These are phyloP conservation scores for Phaedon cochleariae DNA, from an alignment of 2,888 invertebrate species.

Conservation along the genomic window DNA sequence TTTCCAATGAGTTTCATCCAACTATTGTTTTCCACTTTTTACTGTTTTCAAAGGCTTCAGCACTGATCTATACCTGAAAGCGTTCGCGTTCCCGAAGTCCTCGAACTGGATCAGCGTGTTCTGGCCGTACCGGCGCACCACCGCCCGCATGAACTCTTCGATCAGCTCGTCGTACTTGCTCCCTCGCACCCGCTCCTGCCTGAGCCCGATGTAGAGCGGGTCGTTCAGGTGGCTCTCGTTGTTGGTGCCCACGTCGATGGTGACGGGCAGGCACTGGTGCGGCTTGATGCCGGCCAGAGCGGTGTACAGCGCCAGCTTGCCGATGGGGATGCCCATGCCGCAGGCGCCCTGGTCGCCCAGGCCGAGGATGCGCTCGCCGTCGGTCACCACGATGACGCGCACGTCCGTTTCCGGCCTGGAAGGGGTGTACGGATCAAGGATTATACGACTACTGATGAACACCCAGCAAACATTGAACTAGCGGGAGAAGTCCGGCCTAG, in stretches of 20 bases:
- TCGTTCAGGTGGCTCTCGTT: conserved; percentile 76
- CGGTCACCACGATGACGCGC: conserved; percentile 93
- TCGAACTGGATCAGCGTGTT: conserved; percentile 93
- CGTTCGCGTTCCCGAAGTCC: conserved; percentile 98
- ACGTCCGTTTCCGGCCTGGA: conserved; percentile 87
- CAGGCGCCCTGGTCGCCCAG: conserved; percentile 96
- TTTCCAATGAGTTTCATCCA: no score
- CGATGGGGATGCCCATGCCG: conserved; percentile 99
- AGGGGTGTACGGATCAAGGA: no score
- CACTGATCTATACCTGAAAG: no score
- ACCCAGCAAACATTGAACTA: no score
- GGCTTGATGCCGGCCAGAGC: conserved; percentile 97
- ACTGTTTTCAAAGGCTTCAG: no score
- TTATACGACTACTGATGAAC: no score
- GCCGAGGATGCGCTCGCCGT: conserved; percentile 97
- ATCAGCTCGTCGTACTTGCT: conserved; percentile 89
- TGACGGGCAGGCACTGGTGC: conserved; percentile 92
- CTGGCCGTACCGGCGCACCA: conserved; percentile 84
- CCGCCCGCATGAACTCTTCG: conserved; percentile 97
- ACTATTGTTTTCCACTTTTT: no score
- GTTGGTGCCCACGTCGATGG: conserved; percentile 94
- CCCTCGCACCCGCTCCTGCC: conserved; percentile 85
- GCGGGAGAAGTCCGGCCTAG: no score
- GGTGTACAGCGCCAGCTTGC: conserved; percentile 96
- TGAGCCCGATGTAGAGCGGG: conserved; percentile 93